Conservation (phyloP, 2,113 vertebrate species). For the Collichthys lucidus region DNA sequence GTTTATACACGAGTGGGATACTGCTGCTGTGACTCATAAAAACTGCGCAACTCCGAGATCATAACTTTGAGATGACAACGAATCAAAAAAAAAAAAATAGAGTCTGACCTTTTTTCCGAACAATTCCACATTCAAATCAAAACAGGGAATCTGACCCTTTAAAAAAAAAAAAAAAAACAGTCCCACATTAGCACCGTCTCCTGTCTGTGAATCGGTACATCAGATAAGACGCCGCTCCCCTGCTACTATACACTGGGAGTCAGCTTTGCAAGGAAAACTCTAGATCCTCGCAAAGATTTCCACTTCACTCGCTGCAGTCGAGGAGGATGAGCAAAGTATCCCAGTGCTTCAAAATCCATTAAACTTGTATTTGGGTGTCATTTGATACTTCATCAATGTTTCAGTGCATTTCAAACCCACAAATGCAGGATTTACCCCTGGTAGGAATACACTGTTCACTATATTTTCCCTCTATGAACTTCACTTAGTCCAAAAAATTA, state of each 20-base stretch:
- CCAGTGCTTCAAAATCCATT: slow-evolving; percentile 80
- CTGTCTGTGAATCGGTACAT: slow-evolving; percentile 72
- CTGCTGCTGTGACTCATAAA: slow-evolving; percentile 58
- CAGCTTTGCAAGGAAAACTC: slow-evolving; percentile 73
- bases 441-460: slow-evolving; percentile 58
- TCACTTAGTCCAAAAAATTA: slow-evolving; percentile 67
- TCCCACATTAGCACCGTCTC: slow-evolving; percentile 60
- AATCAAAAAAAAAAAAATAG: slow-evolving; percentile 68
- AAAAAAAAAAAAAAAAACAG: slow-evolving; percentile 4
- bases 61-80: slow-evolving; percentile 66
- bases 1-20: slow-evolving; percentile 60
- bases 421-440: slow-evolving; percentile 70
- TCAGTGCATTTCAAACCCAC: slow-evolving; percentile 78
- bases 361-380: slow-evolving; percentile 84
- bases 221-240: slow-evolving; percentile 75
- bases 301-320: slow-evolving; percentile 78
- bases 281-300: slow-evolving; percentile 79
- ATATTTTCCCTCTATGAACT: slow-evolving; percentile 67
- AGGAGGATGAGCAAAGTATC: slow-evolving; percentile 81
- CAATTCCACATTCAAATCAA: slow-evolving; percentile 67
- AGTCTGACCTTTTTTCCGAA: slow-evolving; percentile 68
- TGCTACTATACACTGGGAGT: slow-evolving; percentile 73
- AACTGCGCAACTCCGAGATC: slow-evolving; percentile 54
- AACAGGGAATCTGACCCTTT: slow-evolving; percentile 55
- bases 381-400: slow-evolving; percentile 85